Conservation (phyloP, 1,140 invertebrate species). For the Stenopsyche tienmushanensis region DNA sequence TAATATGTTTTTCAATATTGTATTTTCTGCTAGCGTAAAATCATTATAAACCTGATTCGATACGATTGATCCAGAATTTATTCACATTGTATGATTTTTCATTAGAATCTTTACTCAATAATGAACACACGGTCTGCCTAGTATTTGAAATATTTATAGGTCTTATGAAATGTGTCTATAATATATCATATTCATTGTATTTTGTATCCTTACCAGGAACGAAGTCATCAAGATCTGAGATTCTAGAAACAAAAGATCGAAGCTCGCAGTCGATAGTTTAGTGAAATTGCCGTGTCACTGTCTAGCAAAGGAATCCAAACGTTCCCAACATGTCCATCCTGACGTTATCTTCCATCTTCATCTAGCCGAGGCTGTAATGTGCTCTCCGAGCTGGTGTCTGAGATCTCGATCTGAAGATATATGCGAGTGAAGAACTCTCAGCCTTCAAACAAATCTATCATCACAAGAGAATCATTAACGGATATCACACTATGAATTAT, state of each 20-base stretch:
- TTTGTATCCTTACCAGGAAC: neutral
- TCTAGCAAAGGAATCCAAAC: neutral
- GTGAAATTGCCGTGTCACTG: constrained; percentile 7
- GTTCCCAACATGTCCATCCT: constrained; percentile 1
- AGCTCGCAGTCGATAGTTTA: neutral
- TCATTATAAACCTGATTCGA: too few species aligned
- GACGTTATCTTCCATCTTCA: constrained; percentile 6
- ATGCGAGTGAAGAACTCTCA: neutral
- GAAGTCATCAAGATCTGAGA: neutral
- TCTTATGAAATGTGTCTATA: too few species aligned
- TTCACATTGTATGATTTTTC: too few species aligned
- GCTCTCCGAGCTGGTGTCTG: neutral
- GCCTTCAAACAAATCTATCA: neutral
- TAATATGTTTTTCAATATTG: too few species aligned
- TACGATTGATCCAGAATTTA: too few species aligned
- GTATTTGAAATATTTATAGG: too few species aligned
- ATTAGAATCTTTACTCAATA: too few species aligned
- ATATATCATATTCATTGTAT: too few species aligned
- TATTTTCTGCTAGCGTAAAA: too few species aligned
- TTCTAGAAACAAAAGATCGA: neutral
- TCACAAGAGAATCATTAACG: neutral
- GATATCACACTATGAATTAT: neutral
- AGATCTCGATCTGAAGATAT: neutral
- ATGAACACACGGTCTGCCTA: too few species aligned
- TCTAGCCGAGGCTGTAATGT: constrained; percentile 5